Percentiles rank a stretch among this genome's conserved stretches.
These are phyloP conservation scores for Drosophila pseudoobscura DNA, from an alignment of 1,140 invertebrate genomes.

Conservation along the genomic window DNA sequence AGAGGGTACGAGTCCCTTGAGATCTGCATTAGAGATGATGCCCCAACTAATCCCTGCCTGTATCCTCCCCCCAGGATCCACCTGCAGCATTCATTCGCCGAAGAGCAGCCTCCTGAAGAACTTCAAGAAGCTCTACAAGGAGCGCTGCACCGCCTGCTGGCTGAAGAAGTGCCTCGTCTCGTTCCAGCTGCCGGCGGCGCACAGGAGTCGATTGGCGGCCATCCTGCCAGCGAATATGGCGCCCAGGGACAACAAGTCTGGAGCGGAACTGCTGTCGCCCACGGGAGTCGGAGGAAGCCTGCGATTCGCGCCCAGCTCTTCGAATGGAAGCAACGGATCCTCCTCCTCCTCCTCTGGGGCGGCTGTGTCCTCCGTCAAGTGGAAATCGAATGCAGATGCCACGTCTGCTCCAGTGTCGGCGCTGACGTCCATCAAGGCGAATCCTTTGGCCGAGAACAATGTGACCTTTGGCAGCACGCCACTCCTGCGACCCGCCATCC, in stretches of 20 bases:
- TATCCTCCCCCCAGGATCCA: conserved; percentile 70
- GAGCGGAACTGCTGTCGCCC: conserved; percentile 52
- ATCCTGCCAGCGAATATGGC: conserved; percentile 85
- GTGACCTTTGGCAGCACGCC: conserved; percentile 78
- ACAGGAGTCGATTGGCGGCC: conserved; percentile 86
- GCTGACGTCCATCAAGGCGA: conserved; percentile 60
- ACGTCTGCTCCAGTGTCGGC: conserved; percentile 26
- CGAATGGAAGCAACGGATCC: neutral
- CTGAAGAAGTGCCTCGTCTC: conserved; percentile 91
- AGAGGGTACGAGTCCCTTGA: conserved; percentile 84
- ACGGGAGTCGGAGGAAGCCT: conserved; percentile 33
- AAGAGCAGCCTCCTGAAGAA: conserved; percentile 90
- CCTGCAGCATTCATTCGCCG: conserved; percentile 88
- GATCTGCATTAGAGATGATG: too few relatives aligned
- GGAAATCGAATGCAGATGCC: conserved; percentile 60
- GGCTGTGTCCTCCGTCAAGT: conserved; percentile 51
- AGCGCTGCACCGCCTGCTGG: conserved; percentile 93
- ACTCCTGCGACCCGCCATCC: conserved; percentile 71
- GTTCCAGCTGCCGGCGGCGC: conserved; percentile 89
- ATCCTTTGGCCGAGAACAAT: conserved; percentile 80
- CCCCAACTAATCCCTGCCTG: conserved; percentile 29
- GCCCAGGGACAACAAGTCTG: conserved; percentile 51
- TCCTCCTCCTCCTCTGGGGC: neutral
- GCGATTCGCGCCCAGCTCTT: conserved; percentile 28
- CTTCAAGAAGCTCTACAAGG: conserved; percentile 87